A percentile compares a stretch with the other conserved stretches of the same genome.
phyloP scores from a whole-genome alignment of 2,113 vertebrate genomes.

The Rhipidura dahli region DNA sequence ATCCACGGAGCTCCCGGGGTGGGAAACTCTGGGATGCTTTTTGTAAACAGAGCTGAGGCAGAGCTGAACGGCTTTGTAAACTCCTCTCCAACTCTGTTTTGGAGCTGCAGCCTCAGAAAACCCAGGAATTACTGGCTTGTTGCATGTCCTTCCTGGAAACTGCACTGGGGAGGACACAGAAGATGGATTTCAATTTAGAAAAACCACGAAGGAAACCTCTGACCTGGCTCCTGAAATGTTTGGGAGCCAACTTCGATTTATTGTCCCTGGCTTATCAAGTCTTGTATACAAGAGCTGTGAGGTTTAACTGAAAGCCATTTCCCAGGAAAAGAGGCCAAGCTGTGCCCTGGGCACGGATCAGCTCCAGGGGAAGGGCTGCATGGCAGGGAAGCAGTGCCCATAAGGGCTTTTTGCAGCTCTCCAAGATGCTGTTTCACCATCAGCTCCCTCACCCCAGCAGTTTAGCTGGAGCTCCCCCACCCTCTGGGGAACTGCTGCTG shows the following conservation, averaged over 20 bases:
- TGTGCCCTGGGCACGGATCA: neutral
- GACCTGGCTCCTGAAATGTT: slow-evolving; percentile 17
- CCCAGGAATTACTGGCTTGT: rapidly evolving
- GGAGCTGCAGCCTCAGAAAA: neutral
- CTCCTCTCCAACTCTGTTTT: neutral
- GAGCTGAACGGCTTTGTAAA: neutral
- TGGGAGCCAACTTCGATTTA: neutral
- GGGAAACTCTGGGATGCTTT: neutral
- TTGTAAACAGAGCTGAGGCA: neutral
- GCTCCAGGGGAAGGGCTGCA: rapidly evolving
- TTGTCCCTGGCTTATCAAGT: neutral
- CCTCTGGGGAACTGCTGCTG: neutral
- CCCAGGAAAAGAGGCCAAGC: neutral
- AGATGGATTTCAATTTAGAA: neutral
- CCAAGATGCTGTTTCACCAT: rapidly evolving
- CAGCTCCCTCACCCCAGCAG: neutral
- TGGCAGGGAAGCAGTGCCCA: neutral
- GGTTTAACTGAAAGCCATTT: neutral
- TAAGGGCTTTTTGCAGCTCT: rapidly evolving
- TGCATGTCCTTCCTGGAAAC: neutral
- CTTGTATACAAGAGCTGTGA: neutral
- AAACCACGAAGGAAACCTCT: neutral
- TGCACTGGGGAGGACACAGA: neutral
- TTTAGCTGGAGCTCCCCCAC: neutral
- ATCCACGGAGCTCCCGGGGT: neutral